A percentile compares a stretch with the other conserved stretches of the same genome.
phyloP scores from a whole-genome alignment of 2,888 invertebrate species.

The Xylota sylvarum region DNA sequence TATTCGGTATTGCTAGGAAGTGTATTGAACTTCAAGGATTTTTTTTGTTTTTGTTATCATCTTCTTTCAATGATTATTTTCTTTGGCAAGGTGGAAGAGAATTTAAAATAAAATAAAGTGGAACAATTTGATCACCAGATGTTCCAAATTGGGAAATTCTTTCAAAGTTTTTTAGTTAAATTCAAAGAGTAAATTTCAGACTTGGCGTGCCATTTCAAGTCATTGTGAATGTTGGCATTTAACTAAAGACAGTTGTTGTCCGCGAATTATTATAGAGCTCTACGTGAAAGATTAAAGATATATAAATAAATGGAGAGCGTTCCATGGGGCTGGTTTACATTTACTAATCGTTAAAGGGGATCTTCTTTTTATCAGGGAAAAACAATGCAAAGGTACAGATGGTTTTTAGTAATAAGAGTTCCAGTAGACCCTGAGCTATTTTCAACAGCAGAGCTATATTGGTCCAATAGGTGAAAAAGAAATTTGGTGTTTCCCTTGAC shows the following conservation, averaged over 20 bases:
- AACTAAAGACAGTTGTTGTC: background rate
- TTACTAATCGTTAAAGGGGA: background rate
- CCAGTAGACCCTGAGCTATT: too few relatives aligned
- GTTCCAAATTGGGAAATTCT: background rate
- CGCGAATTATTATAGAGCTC: background rate
- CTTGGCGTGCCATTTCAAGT: background rate
- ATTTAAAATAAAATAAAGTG: constrained; percentile 21
- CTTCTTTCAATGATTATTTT: constrained; percentile 16
- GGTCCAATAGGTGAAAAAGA: too few relatives aligned
- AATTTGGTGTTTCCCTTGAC: too few relatives aligned
- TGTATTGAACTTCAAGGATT: constrained; percentile 21
- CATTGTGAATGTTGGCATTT: background rate
- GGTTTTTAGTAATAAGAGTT: background rate
- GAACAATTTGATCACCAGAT: constrained; percentile 21
- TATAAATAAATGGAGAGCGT: background rate
- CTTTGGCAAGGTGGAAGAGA: background rate
- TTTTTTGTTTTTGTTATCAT: constrained; percentile 18
- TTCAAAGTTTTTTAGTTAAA: background rate
- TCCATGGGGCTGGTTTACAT: background rate
- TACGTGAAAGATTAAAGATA: background rate
- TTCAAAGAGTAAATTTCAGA: constrained; percentile 3
- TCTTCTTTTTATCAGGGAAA: background rate
- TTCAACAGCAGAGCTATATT: too few relatives aligned
- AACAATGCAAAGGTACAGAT: background rate
- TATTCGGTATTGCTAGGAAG: background rate